Conservation (phyloP, 64 coral and sea anemone genomes). For the Dendrophyllia cribrosa region DNA sequence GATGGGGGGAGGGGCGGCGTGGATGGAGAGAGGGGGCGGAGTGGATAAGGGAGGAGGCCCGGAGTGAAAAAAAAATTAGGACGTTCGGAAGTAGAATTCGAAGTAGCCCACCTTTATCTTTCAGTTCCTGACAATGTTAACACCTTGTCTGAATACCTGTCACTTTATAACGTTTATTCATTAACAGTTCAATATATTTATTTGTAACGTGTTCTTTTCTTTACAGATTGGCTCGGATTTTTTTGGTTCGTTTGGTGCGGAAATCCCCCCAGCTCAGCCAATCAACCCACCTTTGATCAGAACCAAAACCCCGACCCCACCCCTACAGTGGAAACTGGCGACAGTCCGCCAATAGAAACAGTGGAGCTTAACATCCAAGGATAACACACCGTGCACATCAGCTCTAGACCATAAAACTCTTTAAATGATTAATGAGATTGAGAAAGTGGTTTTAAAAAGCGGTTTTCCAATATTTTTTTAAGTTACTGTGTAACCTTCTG, state of each 20-base stretch:
- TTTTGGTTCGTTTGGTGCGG: slow-evolving; percentile 97
- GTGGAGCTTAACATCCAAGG: slow-evolving; percentile 76
- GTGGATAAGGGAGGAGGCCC: too few relatives aligned
- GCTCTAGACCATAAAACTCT: background rate
- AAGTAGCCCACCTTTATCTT: too few relatives aligned
- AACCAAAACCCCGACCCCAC: slow-evolving; percentile 17
- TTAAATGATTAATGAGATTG: background rate
- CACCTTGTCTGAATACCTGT: too few relatives aligned
- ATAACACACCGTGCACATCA: background rate
- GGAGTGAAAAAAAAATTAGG: too few relatives aligned
- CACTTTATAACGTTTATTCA: too few relatives aligned
- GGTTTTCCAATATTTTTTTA: too few relatives aligned
- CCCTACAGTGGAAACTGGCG: slow-evolving; percentile 59
- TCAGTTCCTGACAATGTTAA: too few relatives aligned
- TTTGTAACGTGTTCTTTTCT: background rate
- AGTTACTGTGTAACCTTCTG: too few relatives aligned
- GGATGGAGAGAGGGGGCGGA: too few relatives aligned
- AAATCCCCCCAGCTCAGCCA: slow-evolving; percentile 52
- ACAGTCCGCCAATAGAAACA: slow-evolving; percentile 53
- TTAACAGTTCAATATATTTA: too few relatives aligned
- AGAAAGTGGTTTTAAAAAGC: too few relatives aligned
- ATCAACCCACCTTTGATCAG: slow-evolving; percentile 24
- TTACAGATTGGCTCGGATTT: slow-evolving; percentile 90
- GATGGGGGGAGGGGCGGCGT: background rate
- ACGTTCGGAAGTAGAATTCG: too few relatives aligned